These are phyloP conservation scores for Ivindomyrus marchei DNA, from an alignment of 2,113 vertebrate species.

Conservation along the genomic window DNA sequence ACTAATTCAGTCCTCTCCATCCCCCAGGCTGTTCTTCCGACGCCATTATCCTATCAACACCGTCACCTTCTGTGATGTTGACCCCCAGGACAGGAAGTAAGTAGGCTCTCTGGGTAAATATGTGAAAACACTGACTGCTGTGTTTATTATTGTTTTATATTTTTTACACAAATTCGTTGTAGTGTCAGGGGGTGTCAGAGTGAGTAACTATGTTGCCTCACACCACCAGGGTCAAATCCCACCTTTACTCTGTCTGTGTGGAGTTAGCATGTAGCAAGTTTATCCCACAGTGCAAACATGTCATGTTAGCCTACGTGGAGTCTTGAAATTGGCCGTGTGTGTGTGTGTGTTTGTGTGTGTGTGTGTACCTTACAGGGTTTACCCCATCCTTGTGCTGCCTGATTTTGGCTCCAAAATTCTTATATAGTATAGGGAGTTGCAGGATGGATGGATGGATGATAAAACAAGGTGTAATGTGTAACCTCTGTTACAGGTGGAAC, in stretches of 20 bases:
- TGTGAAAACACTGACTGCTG: not conserved
- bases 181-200: not conserved
- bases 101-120: slow-evolving; percentile 35
- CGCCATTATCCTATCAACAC: slow-evolving; percentile 90
- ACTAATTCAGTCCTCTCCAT: slow-evolving; percentile 1
- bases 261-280: not conserved
- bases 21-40: slow-evolving; percentile 84
- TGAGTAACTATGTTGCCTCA: not conserved
- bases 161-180: not conserved
- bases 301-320: not conserved
- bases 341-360: not conserved
- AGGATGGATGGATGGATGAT: not conserved
- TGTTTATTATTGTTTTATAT: not conserved
- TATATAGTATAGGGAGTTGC: not conserved
- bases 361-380: not conserved
- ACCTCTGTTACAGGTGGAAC: slow-evolving; percentile 64
- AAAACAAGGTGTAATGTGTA: not conserved
- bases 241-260: not conserved
- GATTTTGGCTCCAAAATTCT: not conserved
- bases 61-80: slow-evolving; percentile 88
- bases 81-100: slow-evolving; percentile 94
- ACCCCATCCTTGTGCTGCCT: not conserved
- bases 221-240: not conserved
- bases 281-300: not conserved
- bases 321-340: not conserved